Evolutionary conservation across 1,140 invertebrate genomes (phyloP).

Genomic region (Galleria mellonella): DNA sequence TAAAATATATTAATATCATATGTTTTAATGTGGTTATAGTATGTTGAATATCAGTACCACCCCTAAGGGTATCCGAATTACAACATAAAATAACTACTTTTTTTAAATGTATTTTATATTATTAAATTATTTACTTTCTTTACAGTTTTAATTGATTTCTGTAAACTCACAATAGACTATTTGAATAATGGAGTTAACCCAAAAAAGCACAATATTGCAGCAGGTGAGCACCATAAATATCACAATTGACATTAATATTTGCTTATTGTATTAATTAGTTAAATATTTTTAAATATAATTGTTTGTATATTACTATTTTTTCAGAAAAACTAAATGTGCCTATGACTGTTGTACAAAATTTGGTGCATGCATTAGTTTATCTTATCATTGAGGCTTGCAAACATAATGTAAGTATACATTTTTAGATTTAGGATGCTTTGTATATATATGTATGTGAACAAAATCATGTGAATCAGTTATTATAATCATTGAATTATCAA

Average conservation of each 20-base stretch:
- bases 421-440: too few species aligned
- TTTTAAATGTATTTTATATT: background rate
- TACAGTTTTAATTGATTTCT: conserved; percentile 79
- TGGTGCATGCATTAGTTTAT: conserved; percentile 56
- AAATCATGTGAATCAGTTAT: too few species aligned
- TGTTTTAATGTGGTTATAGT: too few species aligned
- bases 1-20: too few species aligned
- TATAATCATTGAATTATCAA: too few species aligned
- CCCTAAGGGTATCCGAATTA: too few species aligned
- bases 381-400: conserved; percentile 59
- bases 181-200: conserved; percentile 77
- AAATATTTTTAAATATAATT: too few species aligned
- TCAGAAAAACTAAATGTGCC: conserved; percentile 50
- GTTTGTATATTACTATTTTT: conserved; percentile 30
- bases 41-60: too few species aligned
- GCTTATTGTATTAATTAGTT: too few species aligned
- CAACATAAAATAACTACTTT: too few species aligned
- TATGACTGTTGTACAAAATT: conserved; percentile 39
- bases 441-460: background rate
- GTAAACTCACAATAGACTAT: conserved; percentile 78
- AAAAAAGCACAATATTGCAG: conserved; percentile 76
- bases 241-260: too few species aligned
- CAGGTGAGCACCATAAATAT: conserved; percentile 70
- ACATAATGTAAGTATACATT: conserved; percentile 59
- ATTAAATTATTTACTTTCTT: conserved; percentile 14